Evolutionary conservation across 2,888 invertebrate species (phyloP).

Genomic region (Nebria salina): DNA sequence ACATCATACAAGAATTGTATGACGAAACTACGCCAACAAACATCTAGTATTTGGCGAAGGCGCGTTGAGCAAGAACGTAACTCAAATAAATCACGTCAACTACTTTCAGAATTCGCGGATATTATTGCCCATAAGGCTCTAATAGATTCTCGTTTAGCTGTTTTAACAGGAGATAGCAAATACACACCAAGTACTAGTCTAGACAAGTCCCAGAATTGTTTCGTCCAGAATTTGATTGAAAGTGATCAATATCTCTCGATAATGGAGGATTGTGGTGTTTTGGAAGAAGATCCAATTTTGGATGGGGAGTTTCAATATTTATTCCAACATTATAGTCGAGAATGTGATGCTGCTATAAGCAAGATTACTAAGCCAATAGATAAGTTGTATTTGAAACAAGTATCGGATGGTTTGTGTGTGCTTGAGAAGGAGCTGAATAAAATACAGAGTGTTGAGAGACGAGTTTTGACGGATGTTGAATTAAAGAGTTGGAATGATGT

Average conservation of each 20-base stretch:
- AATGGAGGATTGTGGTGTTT: constrained; percentile 52
- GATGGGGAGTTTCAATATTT: constrained; percentile 76
- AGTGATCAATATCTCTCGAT: constrained; percentile 56
- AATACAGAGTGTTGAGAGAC: constrained; percentile 5
- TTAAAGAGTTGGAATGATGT: constrained; percentile 65
- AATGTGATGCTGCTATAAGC: constrained; percentile 68
- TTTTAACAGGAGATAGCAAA: constrained; percentile 69
- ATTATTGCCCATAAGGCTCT: constrained; percentile 78
- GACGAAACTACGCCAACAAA: constrained; percentile 66
- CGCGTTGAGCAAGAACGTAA: constrained; percentile 64
- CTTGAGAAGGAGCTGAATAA: constrained; percentile 50
- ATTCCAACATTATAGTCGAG: constrained; percentile 71
- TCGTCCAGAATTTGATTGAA: constrained; percentile 58
- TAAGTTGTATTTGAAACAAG: constrained; percentile 49
- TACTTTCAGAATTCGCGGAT: constrained; percentile 75
- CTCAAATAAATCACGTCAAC: constrained; percentile 63
- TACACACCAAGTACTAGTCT: constrained; percentile 8
- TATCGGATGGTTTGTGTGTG: constrained; percentile 47
- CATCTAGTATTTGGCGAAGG: constrained; percentile 61
- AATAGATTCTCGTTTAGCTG: constrained; percentile 78
- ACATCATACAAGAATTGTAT: constrained; percentile 73
- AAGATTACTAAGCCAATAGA: constrained; percentile 19
- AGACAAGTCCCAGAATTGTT: constrained; percentile 50
- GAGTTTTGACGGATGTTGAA: background rate
- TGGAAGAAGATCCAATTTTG: constrained; percentile 61